A percentile compares a stretch with the other conserved stretches of the same genome.
Evolutionary conservation across 2,797 vertebrate genomes (phyloP).

Genomic region (Tokudaia tokunoshimensis): DNA sequence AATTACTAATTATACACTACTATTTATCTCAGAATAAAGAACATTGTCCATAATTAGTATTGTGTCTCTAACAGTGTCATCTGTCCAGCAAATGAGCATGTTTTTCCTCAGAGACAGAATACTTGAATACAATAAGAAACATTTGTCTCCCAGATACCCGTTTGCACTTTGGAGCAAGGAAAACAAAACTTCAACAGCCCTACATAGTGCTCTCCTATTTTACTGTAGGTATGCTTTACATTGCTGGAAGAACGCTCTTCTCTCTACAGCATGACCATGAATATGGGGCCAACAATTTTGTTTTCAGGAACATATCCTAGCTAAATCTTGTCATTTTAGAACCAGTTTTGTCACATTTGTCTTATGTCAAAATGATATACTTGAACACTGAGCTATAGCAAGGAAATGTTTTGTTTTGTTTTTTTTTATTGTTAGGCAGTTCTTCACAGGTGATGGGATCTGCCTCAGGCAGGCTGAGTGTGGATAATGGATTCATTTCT

Average conservation of each 20-base stretch:
- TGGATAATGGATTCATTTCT: background rate
- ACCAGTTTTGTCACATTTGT: background rate
- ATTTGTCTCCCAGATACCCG: background rate
- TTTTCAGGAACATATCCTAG: background rate
- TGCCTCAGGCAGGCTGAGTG: background rate
- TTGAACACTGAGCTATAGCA: background rate
- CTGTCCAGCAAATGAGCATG: background rate
- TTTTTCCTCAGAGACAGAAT: background rate
- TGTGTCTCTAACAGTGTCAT: background rate
- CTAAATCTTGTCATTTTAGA: background rate
- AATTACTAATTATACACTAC: background rate
- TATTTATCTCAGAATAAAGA: conserved; percentile 14
- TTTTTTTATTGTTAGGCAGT: background rate
- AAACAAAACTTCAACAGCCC: background rate
- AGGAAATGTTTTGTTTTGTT: background rate
- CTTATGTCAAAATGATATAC: background rate
- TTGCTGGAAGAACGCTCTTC: background rate
- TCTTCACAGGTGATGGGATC: conserved; percentile 15
- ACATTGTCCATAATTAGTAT: background rate
- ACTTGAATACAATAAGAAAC: background rate
- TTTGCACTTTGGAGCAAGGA: background rate
- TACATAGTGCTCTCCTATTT: background rate
- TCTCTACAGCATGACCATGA: background rate
- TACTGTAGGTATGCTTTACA: background rate
- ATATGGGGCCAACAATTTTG: background rate